Percentiles rank a stretch among this genome's conserved stretches.
Conservation (phyloP, 2,888 invertebrate genomes). For the Prostheceraeus crozeri region DNA sequence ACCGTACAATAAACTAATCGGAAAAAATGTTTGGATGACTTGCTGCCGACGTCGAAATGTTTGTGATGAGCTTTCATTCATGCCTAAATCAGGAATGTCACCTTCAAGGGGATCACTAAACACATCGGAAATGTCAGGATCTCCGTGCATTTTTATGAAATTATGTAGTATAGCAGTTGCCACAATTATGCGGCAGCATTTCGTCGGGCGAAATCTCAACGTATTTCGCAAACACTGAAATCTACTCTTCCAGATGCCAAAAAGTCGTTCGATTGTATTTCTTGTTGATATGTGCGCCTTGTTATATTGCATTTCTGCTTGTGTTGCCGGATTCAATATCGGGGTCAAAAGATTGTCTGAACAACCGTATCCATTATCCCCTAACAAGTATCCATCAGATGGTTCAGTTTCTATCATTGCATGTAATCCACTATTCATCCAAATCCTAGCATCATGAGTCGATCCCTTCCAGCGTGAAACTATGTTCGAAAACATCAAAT, state of each 20-base stretch:
- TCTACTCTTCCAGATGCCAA: conserved; percentile 16
- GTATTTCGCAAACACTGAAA: conserved; percentile 4
- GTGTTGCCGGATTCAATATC: not conserved
- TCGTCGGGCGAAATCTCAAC: not conserved
- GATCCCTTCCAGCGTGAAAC: not conserved
- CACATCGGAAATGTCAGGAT: too few species aligned
- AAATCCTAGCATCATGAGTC: conserved; percentile 1
- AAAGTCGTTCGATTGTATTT: conserved; percentile 16
- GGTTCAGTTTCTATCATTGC: not conserved
- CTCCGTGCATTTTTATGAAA: not conserved
- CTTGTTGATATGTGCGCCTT: not conserved
- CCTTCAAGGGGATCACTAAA: too few species aligned
- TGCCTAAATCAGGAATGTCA: too few species aligned
- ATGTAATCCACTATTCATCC: not conserved
- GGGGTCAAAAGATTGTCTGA: not conserved
- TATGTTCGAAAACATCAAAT: too few species aligned
- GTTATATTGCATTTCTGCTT: conserved; percentile 7
- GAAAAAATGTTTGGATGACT: too few species aligned
- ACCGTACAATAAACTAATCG: too few species aligned
- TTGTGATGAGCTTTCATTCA: too few species aligned
- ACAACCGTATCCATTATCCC: not conserved
- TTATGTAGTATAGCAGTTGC: conserved; percentile 18
- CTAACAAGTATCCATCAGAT: not conserved
- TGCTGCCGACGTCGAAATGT: too few species aligned
- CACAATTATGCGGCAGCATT: conserved; percentile 1